These are phyloP conservation scores for Caloenas nicobarica DNA, from an alignment of 2,113 vertebrate species.

Conservation along the genomic window DNA sequence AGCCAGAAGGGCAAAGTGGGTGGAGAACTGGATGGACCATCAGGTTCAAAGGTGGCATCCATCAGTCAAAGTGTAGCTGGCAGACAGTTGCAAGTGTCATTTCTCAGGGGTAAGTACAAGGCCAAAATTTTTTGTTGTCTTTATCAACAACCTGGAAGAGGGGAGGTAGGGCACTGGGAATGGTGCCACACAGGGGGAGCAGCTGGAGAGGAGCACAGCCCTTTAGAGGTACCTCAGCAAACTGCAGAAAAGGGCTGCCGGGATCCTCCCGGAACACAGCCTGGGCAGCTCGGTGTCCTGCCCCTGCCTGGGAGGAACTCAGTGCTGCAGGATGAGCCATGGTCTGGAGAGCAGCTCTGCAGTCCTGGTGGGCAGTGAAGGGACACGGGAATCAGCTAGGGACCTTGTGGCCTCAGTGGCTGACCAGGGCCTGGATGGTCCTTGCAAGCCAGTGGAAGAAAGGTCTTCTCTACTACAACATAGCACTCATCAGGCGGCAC, in stretches of 20 bases:
- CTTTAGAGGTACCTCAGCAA: neutral
- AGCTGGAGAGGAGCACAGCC: neutral
- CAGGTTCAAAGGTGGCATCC: neutral
- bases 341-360: neutral
- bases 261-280: neutral
- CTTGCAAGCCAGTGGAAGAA: neutral
- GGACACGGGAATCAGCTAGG: neutral
- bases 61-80: neutral
- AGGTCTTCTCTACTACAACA: neutral
- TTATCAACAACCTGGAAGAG: neutral
- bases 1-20: neutral
- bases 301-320: neutral
- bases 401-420: rapidly evolving
- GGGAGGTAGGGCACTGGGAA: neutral
- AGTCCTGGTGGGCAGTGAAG: neutral
- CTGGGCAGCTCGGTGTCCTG: neutral
- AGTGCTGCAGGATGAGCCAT: neutral
- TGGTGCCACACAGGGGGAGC: neutral
- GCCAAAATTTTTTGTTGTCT: neutral
- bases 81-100: neutral
- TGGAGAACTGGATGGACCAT: neutral
- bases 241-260: neutral
- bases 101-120: neutral
- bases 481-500: neutral
- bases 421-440: neutral